Percentiles rank a stretch among this genome's conserved stretches.
Evolutionary conservation across 2,888 invertebrate genomes (phyloP).

Genomic region (Autographa pulchrina): DNA sequence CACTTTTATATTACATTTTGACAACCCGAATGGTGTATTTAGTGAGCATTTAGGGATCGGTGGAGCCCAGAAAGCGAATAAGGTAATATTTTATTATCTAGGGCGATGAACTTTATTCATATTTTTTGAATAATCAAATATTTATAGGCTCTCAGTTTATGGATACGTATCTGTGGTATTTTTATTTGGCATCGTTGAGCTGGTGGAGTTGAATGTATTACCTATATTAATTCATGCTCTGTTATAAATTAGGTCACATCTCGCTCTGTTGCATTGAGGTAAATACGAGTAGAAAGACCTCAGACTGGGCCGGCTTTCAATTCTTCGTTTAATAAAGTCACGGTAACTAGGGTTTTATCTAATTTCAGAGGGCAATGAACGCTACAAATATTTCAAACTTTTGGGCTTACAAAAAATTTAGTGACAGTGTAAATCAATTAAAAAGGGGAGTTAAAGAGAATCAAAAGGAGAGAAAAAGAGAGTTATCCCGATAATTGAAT

Average conservation of each 20-base stretch:
- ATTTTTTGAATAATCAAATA: conserved; percentile 57
- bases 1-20: conserved; percentile 86
- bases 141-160: conserved; percentile 55
- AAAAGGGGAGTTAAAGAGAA: too few species aligned
- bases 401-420: too few species aligned
- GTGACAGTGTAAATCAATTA: too few species aligned
- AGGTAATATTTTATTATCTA: conserved; percentile 64
- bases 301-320: too few species aligned
- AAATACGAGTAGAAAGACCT: too few species aligned
- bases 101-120: conserved; percentile 59
- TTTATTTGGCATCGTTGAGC: conserved; percentile 35
- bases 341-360: too few species aligned
- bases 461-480: too few species aligned
- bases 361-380: too few species aligned
- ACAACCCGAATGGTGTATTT: conserved; percentile 79
- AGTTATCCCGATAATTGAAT: too few species aligned
- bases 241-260: background rate
- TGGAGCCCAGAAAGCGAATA: conserved; percentile 48
- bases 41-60: conserved; percentile 74
- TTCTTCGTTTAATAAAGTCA: too few species aligned
- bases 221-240: background rate
- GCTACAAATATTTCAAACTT: too few species aligned
- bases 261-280: too few species aligned
- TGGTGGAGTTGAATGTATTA: background rate
- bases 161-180: conserved; percentile 34